Evolutionary conservation across 2,113 vertebrate genomes (phyloP).

Genomic region (Sander lucioperca): DNA sequence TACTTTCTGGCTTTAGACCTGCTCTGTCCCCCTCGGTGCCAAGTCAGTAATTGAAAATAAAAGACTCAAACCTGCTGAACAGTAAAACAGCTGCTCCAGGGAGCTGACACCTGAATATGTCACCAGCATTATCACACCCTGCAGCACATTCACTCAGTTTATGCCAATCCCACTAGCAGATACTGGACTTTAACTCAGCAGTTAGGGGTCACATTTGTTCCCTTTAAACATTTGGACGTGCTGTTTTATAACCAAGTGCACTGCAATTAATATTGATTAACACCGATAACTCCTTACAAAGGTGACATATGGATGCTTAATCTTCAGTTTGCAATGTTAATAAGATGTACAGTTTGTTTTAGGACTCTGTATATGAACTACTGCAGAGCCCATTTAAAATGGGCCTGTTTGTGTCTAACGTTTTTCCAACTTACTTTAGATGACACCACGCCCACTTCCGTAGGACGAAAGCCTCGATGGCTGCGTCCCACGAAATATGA

Average conservation of each 20-base stretch:
- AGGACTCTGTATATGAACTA: background rate
- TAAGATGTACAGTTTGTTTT: background rate
- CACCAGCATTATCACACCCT: conserved; percentile 20
- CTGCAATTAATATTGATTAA: conserved; percentile 6
- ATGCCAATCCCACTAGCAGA: conserved; percentile 10
- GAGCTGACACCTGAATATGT: conserved; percentile 45
- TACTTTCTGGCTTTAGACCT: background rate
- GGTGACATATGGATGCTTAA: background rate
- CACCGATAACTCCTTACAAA: background rate
- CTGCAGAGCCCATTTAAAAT: no score
- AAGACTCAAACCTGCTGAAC: conserved; percentile 20
- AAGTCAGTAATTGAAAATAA: conserved; percentile 15
- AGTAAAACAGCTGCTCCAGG: conserved; percentile 13
- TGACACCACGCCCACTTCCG: no score
- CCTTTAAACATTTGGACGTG: background rate
- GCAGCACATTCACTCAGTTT: conserved; percentile 8
- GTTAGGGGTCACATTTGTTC: background rate
- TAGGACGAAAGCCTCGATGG: no score
- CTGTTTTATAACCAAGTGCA: background rate
- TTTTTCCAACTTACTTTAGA: no score
- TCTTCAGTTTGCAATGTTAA: background rate
- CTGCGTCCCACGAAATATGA: no score
- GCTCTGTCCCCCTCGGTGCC: background rate
- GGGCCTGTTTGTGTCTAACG: no score
- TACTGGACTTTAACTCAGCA: background rate